A percentile compares a stretch with the other conserved stretches of the same genome.
Conservation (phyloP, 2,888 invertebrate genomes). For the Pollenia labialis region DNA sequence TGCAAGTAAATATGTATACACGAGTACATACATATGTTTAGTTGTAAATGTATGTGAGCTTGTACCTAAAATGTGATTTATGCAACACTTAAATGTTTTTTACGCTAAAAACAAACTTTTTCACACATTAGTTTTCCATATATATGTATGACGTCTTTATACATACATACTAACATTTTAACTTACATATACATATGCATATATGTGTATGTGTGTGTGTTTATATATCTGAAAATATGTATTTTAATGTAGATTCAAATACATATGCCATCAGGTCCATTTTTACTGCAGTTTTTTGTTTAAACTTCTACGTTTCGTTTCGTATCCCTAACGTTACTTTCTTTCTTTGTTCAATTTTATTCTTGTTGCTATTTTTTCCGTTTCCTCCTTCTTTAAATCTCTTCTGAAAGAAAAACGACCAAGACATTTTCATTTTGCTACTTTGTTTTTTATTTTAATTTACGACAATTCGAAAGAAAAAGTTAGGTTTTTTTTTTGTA, state of each 20-base stretch:
- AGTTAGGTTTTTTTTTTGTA: slow-evolving; percentile 63
- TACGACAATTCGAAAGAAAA: slow-evolving; percentile 71
- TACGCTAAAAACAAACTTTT: slow-evolving; percentile 71
- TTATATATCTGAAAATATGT: neutral
- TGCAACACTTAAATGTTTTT: slow-evolving; percentile 71
- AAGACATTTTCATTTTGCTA: slow-evolving; percentile 49
- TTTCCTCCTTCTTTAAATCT: slow-evolving; percentile 47
- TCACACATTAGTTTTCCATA: slow-evolving; percentile 73
- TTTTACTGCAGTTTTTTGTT: slow-evolving; percentile 66
- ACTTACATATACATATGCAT: neutral
- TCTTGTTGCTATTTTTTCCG: slow-evolving; percentile 21
- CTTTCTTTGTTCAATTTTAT: slow-evolving; percentile 25
- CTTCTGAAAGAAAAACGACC: slow-evolving; percentile 7
- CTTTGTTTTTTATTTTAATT: slow-evolving; percentile 64
- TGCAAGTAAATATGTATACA: neutral
- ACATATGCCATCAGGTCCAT: slow-evolving; percentile 65
- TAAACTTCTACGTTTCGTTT: slow-evolving; percentile 54
- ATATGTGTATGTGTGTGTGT: slow-evolving; percentile 18
- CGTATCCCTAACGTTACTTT: slow-evolving; percentile 24
- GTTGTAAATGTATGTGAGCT: neutral
- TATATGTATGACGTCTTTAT: neutral
- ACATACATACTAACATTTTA: neutral
- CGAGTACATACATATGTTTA: neutral
- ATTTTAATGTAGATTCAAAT: neutral
- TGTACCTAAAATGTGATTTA: slow-evolving; percentile 69